Conservation (phyloP, 2,113 vertebrate genomes). For the Tupaia chinensis region DNA sequence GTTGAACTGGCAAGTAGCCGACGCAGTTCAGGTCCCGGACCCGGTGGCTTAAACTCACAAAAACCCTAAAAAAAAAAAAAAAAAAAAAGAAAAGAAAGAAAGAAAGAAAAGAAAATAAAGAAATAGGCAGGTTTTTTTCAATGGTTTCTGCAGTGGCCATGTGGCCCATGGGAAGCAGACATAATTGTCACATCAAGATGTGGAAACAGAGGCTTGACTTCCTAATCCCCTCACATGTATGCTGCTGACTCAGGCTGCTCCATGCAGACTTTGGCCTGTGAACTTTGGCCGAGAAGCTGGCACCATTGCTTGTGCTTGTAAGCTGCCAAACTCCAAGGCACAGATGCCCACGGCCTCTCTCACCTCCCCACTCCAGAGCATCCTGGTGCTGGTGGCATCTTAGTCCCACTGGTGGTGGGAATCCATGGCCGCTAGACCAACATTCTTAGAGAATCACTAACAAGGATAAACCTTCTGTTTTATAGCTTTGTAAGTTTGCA, state of each 20-base stretch:
- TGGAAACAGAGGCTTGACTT: rapidly evolving
- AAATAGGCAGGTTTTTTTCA: background rate
- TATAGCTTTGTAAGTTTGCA: too few relatives aligned
- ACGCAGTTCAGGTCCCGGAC: too few relatives aligned
- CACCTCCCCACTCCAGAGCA: rapidly evolving
- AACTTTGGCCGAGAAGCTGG: background rate
- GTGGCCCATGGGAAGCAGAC: background rate
- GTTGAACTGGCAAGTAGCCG: too few relatives aligned
- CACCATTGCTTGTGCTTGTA: background rate
- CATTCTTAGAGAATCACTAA: background rate
- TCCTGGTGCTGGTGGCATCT: background rate
- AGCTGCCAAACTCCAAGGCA: background rate
- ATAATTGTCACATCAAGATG: background rate
- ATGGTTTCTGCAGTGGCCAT: background rate
- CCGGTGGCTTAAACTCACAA: too few relatives aligned
- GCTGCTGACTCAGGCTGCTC: too few relatives aligned
- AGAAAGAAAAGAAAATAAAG: too few relatives aligned
- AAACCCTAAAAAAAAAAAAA: too few relatives aligned
- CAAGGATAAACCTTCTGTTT: background rate
- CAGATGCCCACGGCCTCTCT: background rate
- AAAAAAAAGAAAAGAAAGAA: too few relatives aligned
- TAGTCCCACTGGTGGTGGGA: rapidly evolving
- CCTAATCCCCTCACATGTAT: too few relatives aligned
- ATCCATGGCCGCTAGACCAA: background rate
- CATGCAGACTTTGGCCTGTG: rapidly evolving